A percentile compares a stretch with the other conserved stretches of the same genome.
phyloP scores from a whole-genome alignment of 1,140 invertebrate genomes.

The Cherax quadricarinatus region DNA sequence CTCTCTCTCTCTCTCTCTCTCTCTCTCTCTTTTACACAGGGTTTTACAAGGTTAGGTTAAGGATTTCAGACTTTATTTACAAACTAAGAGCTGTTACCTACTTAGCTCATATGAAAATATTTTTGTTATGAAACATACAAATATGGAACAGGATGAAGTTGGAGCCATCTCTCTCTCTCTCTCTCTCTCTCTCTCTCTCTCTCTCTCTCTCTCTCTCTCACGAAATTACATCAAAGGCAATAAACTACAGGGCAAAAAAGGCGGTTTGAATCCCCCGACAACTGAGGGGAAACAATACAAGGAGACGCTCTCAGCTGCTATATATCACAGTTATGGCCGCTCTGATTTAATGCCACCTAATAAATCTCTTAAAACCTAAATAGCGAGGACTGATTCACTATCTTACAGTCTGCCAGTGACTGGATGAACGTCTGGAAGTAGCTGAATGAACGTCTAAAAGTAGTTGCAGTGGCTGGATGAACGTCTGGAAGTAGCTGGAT shows the following conservation, averaged over 20 bases:
- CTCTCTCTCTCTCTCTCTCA: background rate
- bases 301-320: background rate
- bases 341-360: slow-evolving; percentile 1
- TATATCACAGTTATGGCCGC: slow-evolving; percentile 5
- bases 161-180: too few species aligned
- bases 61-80: too few species aligned
- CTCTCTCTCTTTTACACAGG: too few species aligned
- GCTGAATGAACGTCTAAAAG: background rate
- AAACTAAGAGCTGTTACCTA: too few species aligned
- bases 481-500: background rate
- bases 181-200: too few species aligned
- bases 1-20: too few species aligned
- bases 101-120: too few species aligned
- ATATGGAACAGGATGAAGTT: too few species aligned
- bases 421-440: background rate
- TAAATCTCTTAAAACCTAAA: slow-evolving; percentile 17
- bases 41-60: too few species aligned
- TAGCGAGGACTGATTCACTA: slow-evolving; percentile 17
- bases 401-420: background rate
- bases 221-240: slow-evolving; percentile 5
- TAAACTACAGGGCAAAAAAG: background rate
- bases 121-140: too few species aligned
- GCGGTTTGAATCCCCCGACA: background rate
- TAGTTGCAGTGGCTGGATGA: background rate
- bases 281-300: background rate